phyloP scores from a whole-genome alignment of 2,888 invertebrate genomes.

The Megaustenia siamemsis region DNA sequence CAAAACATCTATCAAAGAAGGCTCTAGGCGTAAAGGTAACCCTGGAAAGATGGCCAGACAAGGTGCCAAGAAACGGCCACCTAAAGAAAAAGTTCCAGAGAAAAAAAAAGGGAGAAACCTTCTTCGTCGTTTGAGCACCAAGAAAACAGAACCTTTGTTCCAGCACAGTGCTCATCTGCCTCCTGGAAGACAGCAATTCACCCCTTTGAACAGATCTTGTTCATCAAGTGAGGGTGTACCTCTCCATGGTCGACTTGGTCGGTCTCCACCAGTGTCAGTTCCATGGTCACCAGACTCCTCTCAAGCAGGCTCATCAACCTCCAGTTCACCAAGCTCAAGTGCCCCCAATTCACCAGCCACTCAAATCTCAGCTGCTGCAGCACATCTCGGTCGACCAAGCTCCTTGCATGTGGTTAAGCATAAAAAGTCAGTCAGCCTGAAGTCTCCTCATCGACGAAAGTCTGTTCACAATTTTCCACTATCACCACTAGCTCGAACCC shows the following conservation, averaged over 20 bases:
- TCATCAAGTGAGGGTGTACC: conserved; percentile 79
- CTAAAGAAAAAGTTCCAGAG: conserved; percentile 85
- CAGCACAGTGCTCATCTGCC: conserved; percentile 78
- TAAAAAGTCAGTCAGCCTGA: conserved; percentile 86
- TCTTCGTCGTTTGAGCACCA: conserved; percentile 82
- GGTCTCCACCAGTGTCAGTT: conserved; percentile 81
- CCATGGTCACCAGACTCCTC: conserved; percentile 80
- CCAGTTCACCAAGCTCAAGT: conserved; percentile 81
- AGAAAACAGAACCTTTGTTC: conserved; percentile 79
- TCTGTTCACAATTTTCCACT: conserved; percentile 96
- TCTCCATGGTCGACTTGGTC: conserved; percentile 78
- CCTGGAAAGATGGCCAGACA: conserved; percentile 80
- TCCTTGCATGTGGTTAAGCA: conserved; percentile 97
- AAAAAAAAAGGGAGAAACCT: conserved; percentile 88
- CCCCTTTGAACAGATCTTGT: conserved; percentile 85
- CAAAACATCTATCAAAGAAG: conserved; percentile 94
- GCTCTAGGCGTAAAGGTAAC: conserved; percentile 84
- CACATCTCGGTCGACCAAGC: conserved; percentile 91
- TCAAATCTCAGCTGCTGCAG: conserved; percentile 49
- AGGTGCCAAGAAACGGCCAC: conserved; percentile 72
- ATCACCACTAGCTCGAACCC: conserved; percentile 95
- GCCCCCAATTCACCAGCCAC: conserved; percentile 81
- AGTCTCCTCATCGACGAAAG: conserved; percentile 88
- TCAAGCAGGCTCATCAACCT: conserved; percentile 81
- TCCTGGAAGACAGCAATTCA: conserved; percentile 85